phyloP scores from a whole-genome alignment of 2,113 vertebrate genomes.

The Phrynosoma platyrhinos region DNA sequence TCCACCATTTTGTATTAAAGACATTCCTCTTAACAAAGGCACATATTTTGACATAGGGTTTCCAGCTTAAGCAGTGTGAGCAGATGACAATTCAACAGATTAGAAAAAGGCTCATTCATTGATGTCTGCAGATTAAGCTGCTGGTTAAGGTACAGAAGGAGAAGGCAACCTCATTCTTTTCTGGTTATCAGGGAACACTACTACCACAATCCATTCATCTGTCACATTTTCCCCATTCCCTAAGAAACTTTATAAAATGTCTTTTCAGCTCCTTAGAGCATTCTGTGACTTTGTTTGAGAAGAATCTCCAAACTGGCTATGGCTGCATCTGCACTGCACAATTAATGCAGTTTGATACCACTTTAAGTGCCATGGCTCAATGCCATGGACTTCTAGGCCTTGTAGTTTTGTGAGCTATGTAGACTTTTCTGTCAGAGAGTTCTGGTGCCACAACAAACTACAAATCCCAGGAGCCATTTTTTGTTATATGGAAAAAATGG shows the following conservation, averaged over 20 bases:
- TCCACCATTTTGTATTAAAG: background rate
- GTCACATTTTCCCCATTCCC: too few relatives aligned
- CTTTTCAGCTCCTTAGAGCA: background rate
- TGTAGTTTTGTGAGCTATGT: too few relatives aligned
- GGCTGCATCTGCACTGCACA: too few relatives aligned
- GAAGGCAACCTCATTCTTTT: background rate
- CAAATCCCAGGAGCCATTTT: background rate
- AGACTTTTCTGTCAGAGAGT: too few relatives aligned
- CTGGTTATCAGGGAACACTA: background rate
- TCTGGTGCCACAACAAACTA: too few relatives aligned
- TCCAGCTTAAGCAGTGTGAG: background rate
- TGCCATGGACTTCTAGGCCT: too few relatives aligned
- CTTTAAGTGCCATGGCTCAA: too few relatives aligned
- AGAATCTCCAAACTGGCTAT: too few relatives aligned
- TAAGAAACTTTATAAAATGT: too few relatives aligned
- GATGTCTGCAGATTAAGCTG: background rate
- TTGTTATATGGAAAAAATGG: background rate
- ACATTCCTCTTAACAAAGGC: background rate
- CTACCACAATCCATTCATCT: too few relatives aligned
- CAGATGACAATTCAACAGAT: background rate
- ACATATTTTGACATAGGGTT: conserved; percentile 1
- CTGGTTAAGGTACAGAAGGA: background rate
- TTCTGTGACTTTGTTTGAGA: background rate
- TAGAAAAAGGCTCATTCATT: background rate
- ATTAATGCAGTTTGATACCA: too few relatives aligned